These are phyloP conservation scores for Hirtodrosophila alboralis DNA, from an alignment of 2,888 invertebrate genomes.

Conservation along the genomic window DNA sequence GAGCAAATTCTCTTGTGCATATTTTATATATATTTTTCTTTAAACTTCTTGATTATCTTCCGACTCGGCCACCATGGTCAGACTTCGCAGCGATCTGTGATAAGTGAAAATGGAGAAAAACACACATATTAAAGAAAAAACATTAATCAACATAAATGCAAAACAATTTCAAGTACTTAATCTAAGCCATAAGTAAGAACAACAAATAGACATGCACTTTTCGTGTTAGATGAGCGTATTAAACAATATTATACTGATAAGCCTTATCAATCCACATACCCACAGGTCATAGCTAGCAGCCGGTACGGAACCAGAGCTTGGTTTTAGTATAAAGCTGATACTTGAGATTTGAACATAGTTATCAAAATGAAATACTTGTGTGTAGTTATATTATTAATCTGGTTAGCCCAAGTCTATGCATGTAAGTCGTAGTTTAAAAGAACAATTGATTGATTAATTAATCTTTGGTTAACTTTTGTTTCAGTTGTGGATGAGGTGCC, in stretches of 20 bases:
- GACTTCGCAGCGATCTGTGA: slow-evolving; percentile 83
- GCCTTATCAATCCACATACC: slow-evolving; percentile 27
- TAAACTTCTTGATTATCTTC: slow-evolving; percentile 74
- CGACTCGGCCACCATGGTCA: slow-evolving; percentile 81
- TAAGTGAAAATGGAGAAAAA: background rate
- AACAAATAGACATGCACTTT: slow-evolving; percentile 23
- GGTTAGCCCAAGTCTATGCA: slow-evolving; percentile 34
- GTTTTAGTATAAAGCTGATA: slow-evolving; percentile 36
- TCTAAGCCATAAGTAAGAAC: slow-evolving; percentile 5
- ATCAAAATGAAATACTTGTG: slow-evolving; percentile 52
- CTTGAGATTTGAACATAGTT: slow-evolving; percentile 18
- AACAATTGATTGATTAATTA: slow-evolving; percentile 4
- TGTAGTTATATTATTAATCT: slow-evolving; percentile 43
- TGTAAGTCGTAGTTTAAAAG: slow-evolving; percentile 31
- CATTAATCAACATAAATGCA: slow-evolving; percentile 22
- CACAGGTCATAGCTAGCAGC: slow-evolving; percentile 9
- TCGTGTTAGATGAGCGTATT: slow-evolving; percentile 39
- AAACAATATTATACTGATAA: slow-evolving; percentile 42
- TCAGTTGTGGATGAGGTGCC: slow-evolving; percentile 51
- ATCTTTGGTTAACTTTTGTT: background rate
- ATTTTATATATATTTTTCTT: too few relatives aligned
- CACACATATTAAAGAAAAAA: background rate
- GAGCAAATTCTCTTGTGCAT: slow-evolving; percentile 53
- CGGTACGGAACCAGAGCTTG: slow-evolving; percentile 6
- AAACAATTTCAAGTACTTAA: slow-evolving; percentile 13